Base-by-base conservation (phyloP, 1,140 invertebrate species). In the Drosophila prosaltans region DNA sequence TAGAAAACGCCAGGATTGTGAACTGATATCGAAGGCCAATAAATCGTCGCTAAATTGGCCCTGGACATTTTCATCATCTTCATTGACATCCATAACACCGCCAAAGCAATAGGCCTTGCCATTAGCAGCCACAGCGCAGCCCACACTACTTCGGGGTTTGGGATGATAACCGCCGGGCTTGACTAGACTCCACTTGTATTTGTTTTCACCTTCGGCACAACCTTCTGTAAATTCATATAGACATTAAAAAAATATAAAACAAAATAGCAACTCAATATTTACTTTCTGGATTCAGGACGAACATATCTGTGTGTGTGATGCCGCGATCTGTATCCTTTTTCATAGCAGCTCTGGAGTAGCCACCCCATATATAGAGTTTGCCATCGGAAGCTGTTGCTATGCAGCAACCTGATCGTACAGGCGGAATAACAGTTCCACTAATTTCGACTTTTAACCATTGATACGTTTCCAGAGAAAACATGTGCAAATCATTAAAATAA, bases 401-500 rank as follows among this genome's bases (percentile, higher is more conserved):
- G 61, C 96, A 94, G 90, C 96, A 97, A 8, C 95, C 96, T 36
- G 96, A 97, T 75, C 97, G 93, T 7, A 96, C 94, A 48, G 94
- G 89, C 0, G 97, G 97, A 24, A 94, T 92, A 76, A 92, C 93
- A 2, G 92, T 93, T 79, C 96, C 97, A 48, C 91, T 91, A 3
- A 95, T 92, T 65, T 95, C 94, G 28, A 98, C 84, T 92, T 96
- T 96, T 9, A 90, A 93, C 98, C 98, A 99, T 5, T 94, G 93
- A 80, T 97, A 95, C 0, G 94, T 95, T 78, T 97, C 96, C 72
- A 97, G 93, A 83, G 97, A 95, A 92, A 99, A 98, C 30, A 94
- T 92, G 92, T 98, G 94, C 3, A 98, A 90, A 93, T 99, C 98
- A 93, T 98, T 98, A 88, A 95, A 98, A 92, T 98, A 99, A 81